phyloP scores from a whole-genome alignment of 2,113 vertebrate species.

The Hippolais icterina region DNA sequence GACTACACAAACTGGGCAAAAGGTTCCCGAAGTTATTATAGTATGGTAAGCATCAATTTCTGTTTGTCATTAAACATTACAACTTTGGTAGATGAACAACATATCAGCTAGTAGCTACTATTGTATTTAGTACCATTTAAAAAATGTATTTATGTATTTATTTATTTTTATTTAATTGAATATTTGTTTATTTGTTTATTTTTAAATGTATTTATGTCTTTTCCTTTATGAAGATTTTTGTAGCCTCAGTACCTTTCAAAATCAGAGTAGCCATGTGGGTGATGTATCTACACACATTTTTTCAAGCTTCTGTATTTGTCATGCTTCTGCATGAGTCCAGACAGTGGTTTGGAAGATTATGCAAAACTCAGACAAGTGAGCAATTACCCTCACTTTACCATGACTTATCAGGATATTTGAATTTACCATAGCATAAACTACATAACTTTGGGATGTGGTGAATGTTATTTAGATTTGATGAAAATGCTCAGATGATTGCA shows the following conservation, averaged over 20 bases:
- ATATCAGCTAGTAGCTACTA: background rate
- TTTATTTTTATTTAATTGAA: too few relatives aligned
- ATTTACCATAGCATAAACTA: background rate
- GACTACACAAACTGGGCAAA: conserved; percentile 93
- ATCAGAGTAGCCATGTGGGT: background rate
- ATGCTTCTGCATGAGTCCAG: background rate
- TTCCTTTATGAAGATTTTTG: background rate
- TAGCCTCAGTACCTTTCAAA: background rate
- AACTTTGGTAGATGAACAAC: background rate
- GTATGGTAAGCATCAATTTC: conserved; percentile 3
- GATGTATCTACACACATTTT: background rate
- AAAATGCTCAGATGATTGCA: background rate
- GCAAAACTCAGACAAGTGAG: background rate
- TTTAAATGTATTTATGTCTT: background rate
- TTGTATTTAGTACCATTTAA: background rate
- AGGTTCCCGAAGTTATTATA: conserved; percentile 74
- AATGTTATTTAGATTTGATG: background rate
- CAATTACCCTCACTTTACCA: background rate
- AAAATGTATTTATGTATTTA: too few relatives aligned
- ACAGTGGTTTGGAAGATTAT: background rate
- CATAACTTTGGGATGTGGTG: background rate
- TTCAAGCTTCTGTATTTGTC: background rate
- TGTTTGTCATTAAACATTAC: background rate
- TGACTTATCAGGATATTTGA: background rate
- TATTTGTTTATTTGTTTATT: too few relatives aligned